Evolutionary conservation across 37 sponge, comb jelly and placozoan genomes (phyloP).

Genomic region (Theonella swinhoei): DNA sequence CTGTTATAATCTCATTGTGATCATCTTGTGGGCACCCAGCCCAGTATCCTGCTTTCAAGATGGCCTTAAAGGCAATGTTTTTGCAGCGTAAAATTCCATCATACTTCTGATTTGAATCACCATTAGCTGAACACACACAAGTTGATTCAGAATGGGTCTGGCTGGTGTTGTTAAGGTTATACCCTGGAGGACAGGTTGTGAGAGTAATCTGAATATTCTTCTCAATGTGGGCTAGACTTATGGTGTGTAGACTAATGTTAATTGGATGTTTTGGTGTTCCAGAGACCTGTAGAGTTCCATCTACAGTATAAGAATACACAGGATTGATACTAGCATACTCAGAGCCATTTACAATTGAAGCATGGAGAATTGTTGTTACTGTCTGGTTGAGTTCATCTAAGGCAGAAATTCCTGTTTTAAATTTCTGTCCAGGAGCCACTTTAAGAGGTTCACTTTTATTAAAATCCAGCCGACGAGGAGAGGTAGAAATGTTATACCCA

Average conservation of each 20-base stretch:
- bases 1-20: background rate
- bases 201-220: background rate
- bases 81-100: conserved; percentile 23
- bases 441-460: background rate
- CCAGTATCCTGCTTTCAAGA: conserved; percentile 44
- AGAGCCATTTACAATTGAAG: background rate
- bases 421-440: background rate
- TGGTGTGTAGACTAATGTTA: background rate
- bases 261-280: background rate
- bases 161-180: background rate
- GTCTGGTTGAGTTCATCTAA: conserved; percentile 17
- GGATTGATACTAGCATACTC: too few species aligned
- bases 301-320: background rate
- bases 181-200: conserved; percentile 37
- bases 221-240: background rate
- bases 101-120: background rate
- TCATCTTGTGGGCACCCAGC: conserved; percentile 42
- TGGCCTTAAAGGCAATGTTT: background rate
- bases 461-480: background rate
- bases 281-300: background rate
- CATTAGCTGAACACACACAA: conserved; percentile 25
- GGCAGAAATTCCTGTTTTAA: background rate
- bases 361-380: background rate
- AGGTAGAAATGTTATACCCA: background rate
- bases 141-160: background rate